Percentiles rank a stretch among this genome's conserved stretches.
Evolutionary conservation across 2,113 vertebrate genomes (phyloP).

Genomic region (Plestiodon gilberti): DNA sequence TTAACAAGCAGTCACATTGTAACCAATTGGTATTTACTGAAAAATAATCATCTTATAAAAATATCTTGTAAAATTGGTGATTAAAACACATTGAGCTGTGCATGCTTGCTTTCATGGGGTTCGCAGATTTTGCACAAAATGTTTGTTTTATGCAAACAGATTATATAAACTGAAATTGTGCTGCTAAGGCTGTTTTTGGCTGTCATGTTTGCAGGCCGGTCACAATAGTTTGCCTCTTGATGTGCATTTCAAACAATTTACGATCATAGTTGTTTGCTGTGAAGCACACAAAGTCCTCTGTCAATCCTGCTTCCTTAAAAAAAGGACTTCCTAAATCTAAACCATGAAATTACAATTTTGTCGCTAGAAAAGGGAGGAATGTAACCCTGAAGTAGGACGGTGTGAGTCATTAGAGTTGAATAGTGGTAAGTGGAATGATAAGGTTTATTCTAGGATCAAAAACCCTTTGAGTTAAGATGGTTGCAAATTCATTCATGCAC

Average conservation of each 20-base stretch:
- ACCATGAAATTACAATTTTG: no score
- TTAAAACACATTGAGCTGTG: constrained; percentile 40
- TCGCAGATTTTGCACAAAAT: constrained; percentile 7
- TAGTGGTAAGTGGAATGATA: no score
- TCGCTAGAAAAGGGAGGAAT: no score
- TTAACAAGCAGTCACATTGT: constrained; percentile 10
- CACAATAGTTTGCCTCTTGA: not conserved
- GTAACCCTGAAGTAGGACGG: no score
- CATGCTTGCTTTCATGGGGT: constrained; percentile 18
- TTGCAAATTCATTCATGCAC: no score
- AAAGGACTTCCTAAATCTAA: no score
- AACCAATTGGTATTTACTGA: constrained; percentile 8
- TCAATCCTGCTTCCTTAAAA: no score
- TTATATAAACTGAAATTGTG: not conserved
- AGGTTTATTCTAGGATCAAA: no score
- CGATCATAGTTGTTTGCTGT: not conserved
- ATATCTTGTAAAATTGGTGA: constrained; percentile 37
- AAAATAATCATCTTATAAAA: constrained; percentile 28
- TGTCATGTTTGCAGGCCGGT: not conserved
- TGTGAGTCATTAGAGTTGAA: no score
- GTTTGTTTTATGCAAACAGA: constrained; percentile 14
- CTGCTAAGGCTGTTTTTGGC: not conserved
- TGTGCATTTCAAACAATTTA: not conserved
- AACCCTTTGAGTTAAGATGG: no score
- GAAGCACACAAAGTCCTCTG: not conserved